These are phyloP conservation scores for Himalopsyche japonica DNA, from an alignment of 2,888 invertebrate species.

Conservation along the genomic window DNA sequence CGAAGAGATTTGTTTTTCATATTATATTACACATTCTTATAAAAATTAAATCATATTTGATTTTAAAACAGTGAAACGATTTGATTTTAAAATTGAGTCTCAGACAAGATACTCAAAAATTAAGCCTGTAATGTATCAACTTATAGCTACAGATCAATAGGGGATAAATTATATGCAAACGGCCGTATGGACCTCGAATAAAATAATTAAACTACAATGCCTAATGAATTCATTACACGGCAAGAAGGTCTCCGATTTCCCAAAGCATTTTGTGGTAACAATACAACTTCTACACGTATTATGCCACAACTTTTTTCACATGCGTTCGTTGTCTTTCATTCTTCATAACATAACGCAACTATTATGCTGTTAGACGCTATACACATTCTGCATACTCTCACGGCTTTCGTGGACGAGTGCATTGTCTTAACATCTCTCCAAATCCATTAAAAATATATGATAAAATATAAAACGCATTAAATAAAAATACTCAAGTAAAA, in stretches of 20 bases:
- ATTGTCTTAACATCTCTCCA: too few species aligned
- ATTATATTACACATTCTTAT: too few species aligned
- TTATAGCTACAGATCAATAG: not conserved
- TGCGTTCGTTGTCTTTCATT: slow-evolving; percentile 9
- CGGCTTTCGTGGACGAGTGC: slow-evolving; percentile 5
- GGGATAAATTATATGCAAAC: not conserved
- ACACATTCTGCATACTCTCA: slow-evolving; percentile 17
- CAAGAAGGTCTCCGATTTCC: not conserved
- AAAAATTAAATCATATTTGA: too few species aligned
- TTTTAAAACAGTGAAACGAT: too few species aligned
- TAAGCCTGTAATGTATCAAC: too few species aligned
- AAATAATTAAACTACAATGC: not conserved
- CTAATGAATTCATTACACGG: not conserved
- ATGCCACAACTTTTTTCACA: slow-evolving; percentile 18
- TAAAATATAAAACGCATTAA: too few species aligned
- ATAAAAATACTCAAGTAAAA: not conserved
- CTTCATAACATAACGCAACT: not conserved
- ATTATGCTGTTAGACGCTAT: not conserved
- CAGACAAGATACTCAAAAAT: too few species aligned
- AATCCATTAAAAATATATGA: too few species aligned
- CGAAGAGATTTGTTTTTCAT: too few species aligned
- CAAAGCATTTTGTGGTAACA: not conserved
- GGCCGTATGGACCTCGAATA: not conserved
- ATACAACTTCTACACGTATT: not conserved
- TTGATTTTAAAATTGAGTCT: too few species aligned